These are phyloP conservation scores for Branchinecta lynchi DNA, from an alignment of 1,140 invertebrate genomes.

Conservation along the genomic window DNA sequence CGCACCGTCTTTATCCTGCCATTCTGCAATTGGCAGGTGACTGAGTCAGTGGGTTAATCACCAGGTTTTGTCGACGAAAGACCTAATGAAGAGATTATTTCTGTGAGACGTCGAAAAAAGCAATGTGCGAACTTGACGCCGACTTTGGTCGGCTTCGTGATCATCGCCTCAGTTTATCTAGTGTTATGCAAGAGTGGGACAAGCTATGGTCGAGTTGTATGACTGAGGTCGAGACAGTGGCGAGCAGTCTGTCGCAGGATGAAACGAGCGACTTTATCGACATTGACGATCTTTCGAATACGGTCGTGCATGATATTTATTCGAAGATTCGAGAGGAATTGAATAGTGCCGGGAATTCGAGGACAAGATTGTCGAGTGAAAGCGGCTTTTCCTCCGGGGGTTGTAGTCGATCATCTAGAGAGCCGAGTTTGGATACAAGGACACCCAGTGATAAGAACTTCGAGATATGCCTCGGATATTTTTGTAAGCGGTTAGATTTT, in stretches of 20 bases:
- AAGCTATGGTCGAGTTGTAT: background rate
- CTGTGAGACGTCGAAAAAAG: background rate
- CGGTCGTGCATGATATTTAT: background rate
- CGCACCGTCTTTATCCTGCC: too few relatives aligned
- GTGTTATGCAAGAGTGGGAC: background rate
- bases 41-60: too few relatives aligned
- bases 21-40: too few relatives aligned
- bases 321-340: background rate
- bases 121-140: background rate
- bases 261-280: background rate
- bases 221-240: background rate
- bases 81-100: too few relatives aligned
- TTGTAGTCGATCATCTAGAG: background rate
- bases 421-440: background rate
- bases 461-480: conserved; percentile 27
- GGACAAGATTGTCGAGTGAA: background rate
- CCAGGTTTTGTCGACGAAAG: too few relatives aligned
- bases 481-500: conserved; percentile 22
- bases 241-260: background rate
- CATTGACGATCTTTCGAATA: background rate
- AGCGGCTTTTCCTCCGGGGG: background rate
- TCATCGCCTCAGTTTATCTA: background rate
- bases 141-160: background rate
- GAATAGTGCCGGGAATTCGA: background rate
- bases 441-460: conserved; percentile 19